Evolutionary conservation across 2,113 vertebrate genomes (phyloP).

Genomic region (Dicentrarchus labrax): DNA sequence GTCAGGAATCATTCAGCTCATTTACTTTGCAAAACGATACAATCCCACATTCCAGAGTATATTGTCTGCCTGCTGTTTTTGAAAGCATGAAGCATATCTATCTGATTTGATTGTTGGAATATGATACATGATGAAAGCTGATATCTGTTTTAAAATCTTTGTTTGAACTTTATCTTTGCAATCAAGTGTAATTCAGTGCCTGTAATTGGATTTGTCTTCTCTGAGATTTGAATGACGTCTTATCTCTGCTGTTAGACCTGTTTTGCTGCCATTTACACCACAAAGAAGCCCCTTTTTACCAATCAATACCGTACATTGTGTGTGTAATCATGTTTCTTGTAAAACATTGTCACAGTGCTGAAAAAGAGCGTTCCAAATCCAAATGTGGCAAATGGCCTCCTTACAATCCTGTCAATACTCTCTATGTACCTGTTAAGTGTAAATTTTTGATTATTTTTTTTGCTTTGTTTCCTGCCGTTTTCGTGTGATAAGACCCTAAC

Average conservation of each 20-base stretch:
- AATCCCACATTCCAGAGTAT: slow-evolving; percentile 47
- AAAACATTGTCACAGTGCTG: neutral
- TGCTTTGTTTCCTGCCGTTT: slow-evolving; percentile 16
- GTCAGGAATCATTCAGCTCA: slow-evolving; percentile 67
- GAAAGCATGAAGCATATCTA: slow-evolving; percentile 49
- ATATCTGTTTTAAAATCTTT: slow-evolving; percentile 46
- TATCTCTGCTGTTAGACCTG: slow-evolving; percentile 28
- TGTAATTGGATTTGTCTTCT: slow-evolving; percentile 38
- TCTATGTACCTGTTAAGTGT: neutral
- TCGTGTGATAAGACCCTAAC: neutral
- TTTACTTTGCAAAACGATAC: slow-evolving; percentile 60
- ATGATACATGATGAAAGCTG: slow-evolving; percentile 51
- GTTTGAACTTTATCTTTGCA: slow-evolving; percentile 60
- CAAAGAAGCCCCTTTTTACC: slow-evolving; percentile 27
- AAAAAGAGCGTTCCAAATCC: slow-evolving; percentile 19
- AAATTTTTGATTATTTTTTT: slow-evolving; percentile 17
- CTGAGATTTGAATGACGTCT: slow-evolving; percentile 8
- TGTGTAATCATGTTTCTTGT: slow-evolving; percentile 35
- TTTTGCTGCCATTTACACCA: slow-evolving; percentile 51
- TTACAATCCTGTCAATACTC: slow-evolving; percentile 35
- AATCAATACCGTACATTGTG: slow-evolving; percentile 58
- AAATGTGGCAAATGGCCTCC: slow-evolving; percentile 38
- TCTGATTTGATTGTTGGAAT: slow-evolving; percentile 53
- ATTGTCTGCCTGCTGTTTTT: slow-evolving; percentile 29
- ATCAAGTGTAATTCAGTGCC: slow-evolving; percentile 24